phyloP scores from a whole-genome alignment of 2,888 invertebrate genomes.

The Andrena praecox region DNA sequence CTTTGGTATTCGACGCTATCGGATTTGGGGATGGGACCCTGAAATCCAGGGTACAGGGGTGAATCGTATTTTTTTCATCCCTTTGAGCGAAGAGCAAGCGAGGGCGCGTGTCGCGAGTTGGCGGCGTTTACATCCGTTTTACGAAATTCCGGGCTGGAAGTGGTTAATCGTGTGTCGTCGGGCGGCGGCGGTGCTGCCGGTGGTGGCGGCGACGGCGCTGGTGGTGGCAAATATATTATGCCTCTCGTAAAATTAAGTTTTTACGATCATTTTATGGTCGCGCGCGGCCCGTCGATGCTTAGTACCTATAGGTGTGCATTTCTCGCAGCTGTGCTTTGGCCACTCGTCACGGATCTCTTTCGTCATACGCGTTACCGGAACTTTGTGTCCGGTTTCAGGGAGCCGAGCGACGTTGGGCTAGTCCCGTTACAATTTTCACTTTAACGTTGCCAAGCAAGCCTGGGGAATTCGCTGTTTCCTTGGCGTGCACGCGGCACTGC shows the following conservation, averaged over 20 bases:
- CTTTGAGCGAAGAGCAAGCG: neutral
- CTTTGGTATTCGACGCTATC: too few relatives aligned
- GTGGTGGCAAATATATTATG: slow-evolving; percentile 85
- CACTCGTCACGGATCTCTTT: slow-evolving; percentile 74
- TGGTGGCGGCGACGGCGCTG: slow-evolving; percentile 58
- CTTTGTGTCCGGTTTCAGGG: slow-evolving; percentile 62
- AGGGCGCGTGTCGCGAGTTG: slow-evolving; percentile 40
- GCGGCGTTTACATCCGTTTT: slow-evolving; percentile 42
- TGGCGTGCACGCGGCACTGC: neutral
- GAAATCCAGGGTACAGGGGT: neutral
- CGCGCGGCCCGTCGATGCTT: slow-evolving; percentile 81
- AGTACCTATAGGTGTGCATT: slow-evolving; percentile 76
- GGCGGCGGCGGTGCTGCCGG: slow-evolving; percentile 40
- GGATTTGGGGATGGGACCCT: too few relatives aligned
- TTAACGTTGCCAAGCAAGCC: neutral
- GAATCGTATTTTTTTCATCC: neutral
- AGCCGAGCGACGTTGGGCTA: neutral
- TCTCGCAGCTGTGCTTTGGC: slow-evolving; percentile 73
- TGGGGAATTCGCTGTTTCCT: neutral
- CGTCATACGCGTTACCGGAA: slow-evolving; percentile 64
- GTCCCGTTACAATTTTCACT: neutral
- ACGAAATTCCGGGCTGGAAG: slow-evolving; percentile 70
- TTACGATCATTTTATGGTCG: slow-evolving; percentile 85
- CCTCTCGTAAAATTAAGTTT: slow-evolving; percentile 85
- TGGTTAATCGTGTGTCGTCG: slow-evolving; percentile 73